phyloP scores from a whole-genome alignment of 2,797 vertebrate species.

The Acanthis flammea region DNA sequence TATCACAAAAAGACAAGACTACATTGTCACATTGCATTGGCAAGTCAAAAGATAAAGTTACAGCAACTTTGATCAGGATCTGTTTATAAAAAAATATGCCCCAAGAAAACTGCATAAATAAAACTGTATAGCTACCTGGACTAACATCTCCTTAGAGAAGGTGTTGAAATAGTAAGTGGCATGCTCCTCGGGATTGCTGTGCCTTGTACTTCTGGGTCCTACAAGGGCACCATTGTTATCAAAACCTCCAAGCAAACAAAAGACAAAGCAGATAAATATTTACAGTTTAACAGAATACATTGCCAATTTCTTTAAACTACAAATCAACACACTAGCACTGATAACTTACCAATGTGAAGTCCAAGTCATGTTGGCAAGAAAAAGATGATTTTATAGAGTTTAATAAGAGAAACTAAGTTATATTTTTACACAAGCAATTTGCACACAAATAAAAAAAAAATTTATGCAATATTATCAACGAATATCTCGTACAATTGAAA shows the following conservation, averaged over 20 bases:
- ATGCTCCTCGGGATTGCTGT: conserved; percentile 95
- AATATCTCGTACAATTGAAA: not conserved
- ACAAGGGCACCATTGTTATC: conserved; percentile 90
- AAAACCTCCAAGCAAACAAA: conserved; percentile 84
- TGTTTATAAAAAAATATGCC: not conserved
- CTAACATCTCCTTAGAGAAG: conserved; percentile 95
- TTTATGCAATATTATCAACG: not conserved
- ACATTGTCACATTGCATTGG: not conserved
- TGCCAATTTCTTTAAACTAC: conserved; percentile 57
- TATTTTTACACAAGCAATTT: not conserved
- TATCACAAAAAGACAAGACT: not conserved
- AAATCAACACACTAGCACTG: conserved; percentile 61
- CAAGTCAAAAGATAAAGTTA: not conserved
- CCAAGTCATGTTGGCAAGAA: conserved; percentile 82
- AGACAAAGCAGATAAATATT: conserved; percentile 42
- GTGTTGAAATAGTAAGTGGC: conserved; percentile 95
- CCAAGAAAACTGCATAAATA: not conserved
- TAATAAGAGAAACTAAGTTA: conserved; percentile 68
- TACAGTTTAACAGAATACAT: not conserved
- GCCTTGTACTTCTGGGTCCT: conserved; percentile 94
- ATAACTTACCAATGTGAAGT: conserved; percentile 87
- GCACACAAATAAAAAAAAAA: not conserved
- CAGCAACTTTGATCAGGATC: not conserved
- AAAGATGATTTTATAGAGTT: conserved; percentile 80
- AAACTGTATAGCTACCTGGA: conserved; percentile 82